Evolutionary conservation across 1,140 invertebrate genomes (phyloP).

Genomic region (Pseudomyrmex flavicornis): DNA sequence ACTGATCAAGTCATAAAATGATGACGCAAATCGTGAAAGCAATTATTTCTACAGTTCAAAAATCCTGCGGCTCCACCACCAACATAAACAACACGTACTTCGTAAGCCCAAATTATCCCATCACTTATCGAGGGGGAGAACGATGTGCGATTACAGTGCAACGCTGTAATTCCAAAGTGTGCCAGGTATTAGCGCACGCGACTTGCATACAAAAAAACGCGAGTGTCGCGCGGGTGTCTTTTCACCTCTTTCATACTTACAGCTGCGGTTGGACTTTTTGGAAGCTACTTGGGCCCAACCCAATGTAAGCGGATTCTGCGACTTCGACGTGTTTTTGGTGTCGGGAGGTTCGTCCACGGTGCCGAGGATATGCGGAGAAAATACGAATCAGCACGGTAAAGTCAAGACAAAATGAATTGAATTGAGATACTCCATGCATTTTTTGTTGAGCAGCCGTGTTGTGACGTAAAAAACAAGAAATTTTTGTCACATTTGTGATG

Average conservation of each 20-base stretch:
- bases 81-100: constrained; percentile 94
- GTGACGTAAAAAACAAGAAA: no score
- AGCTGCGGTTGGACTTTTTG: constrained; percentile 92
- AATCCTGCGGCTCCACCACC: constrained; percentile 88
- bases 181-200: constrained; percentile 86
- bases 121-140: constrained; percentile 88
- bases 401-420: constrained; percentile 1
- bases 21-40: no score
- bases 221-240: background rate
- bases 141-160: constrained; percentile 90
- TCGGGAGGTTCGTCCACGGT: constrained; percentile 88
- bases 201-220: background rate
- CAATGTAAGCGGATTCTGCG: constrained; percentile 89
- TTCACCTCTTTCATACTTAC: constrained; percentile 76
- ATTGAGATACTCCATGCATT: background rate
- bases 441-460: no score
- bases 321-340: constrained; percentile 89
- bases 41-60: constrained; percentile 86
- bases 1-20: background rate
- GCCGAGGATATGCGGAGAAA: constrained; percentile 92
- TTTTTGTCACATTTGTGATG: no score
- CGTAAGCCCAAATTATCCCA: constrained; percentile 90
- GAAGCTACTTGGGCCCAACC: constrained; percentile 91
- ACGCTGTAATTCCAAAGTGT: constrained; percentile 89
- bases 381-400: constrained; percentile 91